phyloP scores from a whole-genome alignment of 2,113 vertebrate species.

The Dendropsophus ebraccatus region DNA sequence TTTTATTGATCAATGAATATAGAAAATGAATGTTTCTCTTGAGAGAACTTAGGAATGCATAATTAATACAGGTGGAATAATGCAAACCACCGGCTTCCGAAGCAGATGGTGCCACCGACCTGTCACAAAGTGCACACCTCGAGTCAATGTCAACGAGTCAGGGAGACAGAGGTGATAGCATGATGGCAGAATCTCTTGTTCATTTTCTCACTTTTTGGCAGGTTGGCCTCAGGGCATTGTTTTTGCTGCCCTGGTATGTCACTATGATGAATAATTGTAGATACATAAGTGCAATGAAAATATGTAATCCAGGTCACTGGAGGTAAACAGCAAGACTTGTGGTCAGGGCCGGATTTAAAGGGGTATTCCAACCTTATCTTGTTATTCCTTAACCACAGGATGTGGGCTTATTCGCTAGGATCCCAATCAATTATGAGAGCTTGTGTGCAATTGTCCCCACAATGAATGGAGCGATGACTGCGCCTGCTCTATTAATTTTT shows the following conservation, averaged over 20 bases:
- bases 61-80: conserved; percentile 47
- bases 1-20: conserved; percentile 55
- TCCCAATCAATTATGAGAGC: no score
- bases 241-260: not conserved
- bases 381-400: no score
- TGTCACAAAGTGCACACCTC: not conserved
- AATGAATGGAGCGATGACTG: no score
- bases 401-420: no score
- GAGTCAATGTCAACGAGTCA: not conserved
- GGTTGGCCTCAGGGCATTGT: not conserved
- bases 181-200: not conserved
- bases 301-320: not conserved
- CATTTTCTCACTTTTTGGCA: not conserved
- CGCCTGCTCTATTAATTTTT: no score
- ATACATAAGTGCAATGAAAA: not conserved
- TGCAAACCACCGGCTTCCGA: not conserved
- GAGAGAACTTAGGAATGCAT: conserved; percentile 41
- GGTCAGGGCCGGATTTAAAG: no score
- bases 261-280: not conserved
- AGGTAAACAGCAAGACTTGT: not conserved
- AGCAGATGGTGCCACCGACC: not conserved
- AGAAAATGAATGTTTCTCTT: conserved; percentile 52
- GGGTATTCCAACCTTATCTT: no score
- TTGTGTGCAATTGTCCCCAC: no score
- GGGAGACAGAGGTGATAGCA: not conserved